Evolutionary conservation across 2,888 invertebrate genomes (phyloP), one percentile per base, ranked within the genome.

Genomic region (Dasysyrphus albostriatus): DNA sequence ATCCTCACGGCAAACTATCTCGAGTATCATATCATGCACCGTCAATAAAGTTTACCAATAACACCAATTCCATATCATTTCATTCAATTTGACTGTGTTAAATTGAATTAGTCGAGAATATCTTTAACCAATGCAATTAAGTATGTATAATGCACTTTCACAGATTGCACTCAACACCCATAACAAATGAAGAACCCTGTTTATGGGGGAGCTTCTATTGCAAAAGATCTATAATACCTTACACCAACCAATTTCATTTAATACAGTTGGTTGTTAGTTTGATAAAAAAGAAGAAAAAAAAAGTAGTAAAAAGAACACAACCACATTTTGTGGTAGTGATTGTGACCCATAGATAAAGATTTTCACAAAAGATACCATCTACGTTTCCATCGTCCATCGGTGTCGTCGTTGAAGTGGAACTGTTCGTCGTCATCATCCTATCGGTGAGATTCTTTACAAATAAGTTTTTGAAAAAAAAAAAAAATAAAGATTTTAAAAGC

Each of bases 131-230:
- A 54, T 37, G 79, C 70, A 79, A 79, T 83, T 83, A 79, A 74
- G 63, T 63, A 70, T 75, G 79, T 79, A n/a, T n/a, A 79, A 83
- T 83, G 78, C 83, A 83, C 61, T 69, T 74, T 61, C 74, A 67
- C 63, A 75, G 69, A 74, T 76, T 77, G 73, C 72, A 83, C 77
- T 82, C 42, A 42, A 42, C 42, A 42, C 42, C 14, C 5, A 42
- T 39, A 14, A 42, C 42, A 42, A 42, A 42, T 42, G 12, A 32
- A 32, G 3, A 42, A 42, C 42, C 42, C 14, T 42, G 12, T 42
- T 42, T 69, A 47, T 24, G 24, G 49, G 39, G 16, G 10, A 58
- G 47, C 29, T 76, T 56, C 70, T 34, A 76, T 72, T 76, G 49
- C 34, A 59, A 80, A 69, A 67, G 59, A n/a, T n/a, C 56, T 54